Base-by-base conservation (phyloP, 1,140 invertebrate species). In the Drosophila aff. region DNA sequence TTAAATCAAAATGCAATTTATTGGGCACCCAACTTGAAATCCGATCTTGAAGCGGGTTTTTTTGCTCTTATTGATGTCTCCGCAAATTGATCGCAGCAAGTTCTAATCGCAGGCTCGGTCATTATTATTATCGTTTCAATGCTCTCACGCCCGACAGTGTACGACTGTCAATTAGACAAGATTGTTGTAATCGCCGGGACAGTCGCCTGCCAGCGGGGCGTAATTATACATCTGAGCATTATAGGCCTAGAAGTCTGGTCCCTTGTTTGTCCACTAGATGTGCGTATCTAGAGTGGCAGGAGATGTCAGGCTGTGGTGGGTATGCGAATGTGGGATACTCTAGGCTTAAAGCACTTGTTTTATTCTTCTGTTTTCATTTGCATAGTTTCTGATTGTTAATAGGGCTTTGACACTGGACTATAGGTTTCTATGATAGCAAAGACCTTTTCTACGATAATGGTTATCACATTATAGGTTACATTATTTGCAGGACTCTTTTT, bases 1-100 rank as follows among this genome's bases (percentile, higher is more conserved):
- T 81, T 85, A 81, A 78, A 59, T 81, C 52, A 62, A 67, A 66
- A 26, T 41, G 53, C 46, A 69, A 82, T 82, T 82, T 77, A 82
- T 82, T 67, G 62, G 41, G 11, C 62, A 59, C n/a, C 41, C 66
- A 26, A 28, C 36, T 50, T 73, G 67, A 73, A 73, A 73, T 41
- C 38, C 69, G 69, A 73, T 71, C 21, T n/a, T 9, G 38, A 46
- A 41, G 43, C 69, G 38, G 31, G 44, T 73, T 73, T 62, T 62
- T 36, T 52, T 43, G 31, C 31, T 53, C 50, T 43, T 67, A 82
- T 79, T 76, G 79, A 86, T 82, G 76, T 76, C 33, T 65, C 72
- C 60, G 65, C 76, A 87, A 87, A 79, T 82, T 82, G 50, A 74
- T 77, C 57, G 64, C 49, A 68, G 50, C 75, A 77, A 55, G 73